These are phyloP conservation scores for Eupristina koningsbergeri DNA, from an alignment of 1,140 invertebrate genomes.

Conservation along the genomic window DNA sequence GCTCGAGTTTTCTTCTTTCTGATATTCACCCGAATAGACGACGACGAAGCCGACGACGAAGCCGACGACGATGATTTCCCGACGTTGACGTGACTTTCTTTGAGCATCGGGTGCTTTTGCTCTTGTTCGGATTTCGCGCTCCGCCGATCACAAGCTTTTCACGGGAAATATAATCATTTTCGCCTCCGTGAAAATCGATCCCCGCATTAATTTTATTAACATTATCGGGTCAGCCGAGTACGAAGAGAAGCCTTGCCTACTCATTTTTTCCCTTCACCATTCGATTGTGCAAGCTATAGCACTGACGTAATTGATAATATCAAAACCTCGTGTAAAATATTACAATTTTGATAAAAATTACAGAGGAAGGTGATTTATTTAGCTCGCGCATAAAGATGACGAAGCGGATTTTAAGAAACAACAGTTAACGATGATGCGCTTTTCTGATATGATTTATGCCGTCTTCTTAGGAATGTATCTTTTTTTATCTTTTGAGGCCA, in stretches of 20 bases:
- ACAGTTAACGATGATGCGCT: neutral
- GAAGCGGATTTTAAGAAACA: neutral
- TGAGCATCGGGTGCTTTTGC: neutral
- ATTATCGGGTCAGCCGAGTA: neutral
- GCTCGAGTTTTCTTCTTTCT: no score
- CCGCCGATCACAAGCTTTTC: neutral
- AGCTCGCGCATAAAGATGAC: neutral
- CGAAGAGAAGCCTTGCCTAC: no score
- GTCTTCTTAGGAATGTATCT: neutral
- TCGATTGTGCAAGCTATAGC: neutral
- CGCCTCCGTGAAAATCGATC: neutral
- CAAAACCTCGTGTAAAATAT: neutral
- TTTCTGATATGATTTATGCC: conserved; percentile 21
- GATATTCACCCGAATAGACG: neutral
- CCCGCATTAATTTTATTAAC: neutral
- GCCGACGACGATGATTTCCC: no score
- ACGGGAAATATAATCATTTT: neutral
- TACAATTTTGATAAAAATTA: neutral
- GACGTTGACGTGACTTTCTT: neutral
- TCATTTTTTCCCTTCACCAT: neutral
- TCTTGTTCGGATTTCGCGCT: neutral
- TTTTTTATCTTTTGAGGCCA: conserved; percentile 15
- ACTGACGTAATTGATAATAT: neutral
- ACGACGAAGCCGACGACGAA: no score
- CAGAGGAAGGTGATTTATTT: neutral